Evolutionary conservation across 2,113 vertebrate genomes (phyloP), one percentile per base, ranked within the genome.

Genomic region (Ictalurus punctatus): DNA sequence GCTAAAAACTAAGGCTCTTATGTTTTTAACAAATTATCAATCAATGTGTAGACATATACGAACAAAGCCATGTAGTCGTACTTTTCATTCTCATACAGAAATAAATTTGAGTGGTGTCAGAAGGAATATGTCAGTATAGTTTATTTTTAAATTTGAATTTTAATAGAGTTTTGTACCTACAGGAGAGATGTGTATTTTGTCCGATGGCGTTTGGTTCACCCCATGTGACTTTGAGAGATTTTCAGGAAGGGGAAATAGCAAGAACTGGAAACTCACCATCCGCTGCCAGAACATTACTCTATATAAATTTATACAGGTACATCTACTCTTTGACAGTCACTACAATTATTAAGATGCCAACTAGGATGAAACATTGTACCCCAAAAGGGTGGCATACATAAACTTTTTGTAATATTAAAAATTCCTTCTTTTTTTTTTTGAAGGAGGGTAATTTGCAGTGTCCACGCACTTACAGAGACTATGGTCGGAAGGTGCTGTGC

Each of bases 221-320:
- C 95, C 95, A 0, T 0, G 0, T 59, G 90, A 87, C 1, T 96
- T 96, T 93, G 91, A 95, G 87, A 89, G 0, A n/a, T 88, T 90
- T 65, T 93, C 79, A 2, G 94, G 94, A 6, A 96, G 90, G 80
- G 12, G 4, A 12, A 92, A 2, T 4, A 0, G 0, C 6, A 95
- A 14, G 82, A 96, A 95, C 90, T 96, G 96, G 95, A 95, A 95
- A 90, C 0, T 0, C 0, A 94, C 89, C 91, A 95, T 96, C 73
- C 89, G 56, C 65, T 95, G 92, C 89, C 2, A 0, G 21, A 52
- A 58, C 14, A 93, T 40, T 3, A 2, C 95, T 0, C 91, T 96
- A 17, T 76, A 2, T n/a, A 90, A 90, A 54, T 74, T 84, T 16
- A 58, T 90, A 2, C 37, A 90, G 84, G 88, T 88, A 88, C 87